Base-by-base conservation (phyloP, 2,113 vertebrate species). In the Daubentonia madagascariensis region DNA sequence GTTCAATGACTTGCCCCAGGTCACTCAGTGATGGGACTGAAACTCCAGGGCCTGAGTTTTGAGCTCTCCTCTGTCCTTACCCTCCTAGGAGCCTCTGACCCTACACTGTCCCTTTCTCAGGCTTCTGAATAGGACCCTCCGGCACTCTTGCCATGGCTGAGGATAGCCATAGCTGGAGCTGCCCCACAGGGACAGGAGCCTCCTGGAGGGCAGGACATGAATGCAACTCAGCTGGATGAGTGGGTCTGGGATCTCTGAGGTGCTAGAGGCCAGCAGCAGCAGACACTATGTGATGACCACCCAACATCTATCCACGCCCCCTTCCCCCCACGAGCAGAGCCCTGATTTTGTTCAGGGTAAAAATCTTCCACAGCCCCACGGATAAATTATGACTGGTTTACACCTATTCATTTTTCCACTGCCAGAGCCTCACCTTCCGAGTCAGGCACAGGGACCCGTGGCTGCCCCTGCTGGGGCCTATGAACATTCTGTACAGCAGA, bases 371-470 rank as follows among this genome's bases (percentile, higher is more conserved):
- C 43, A 70, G 70, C 63, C 16, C 57, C 6, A 50, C 37, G 30
- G 6, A 22, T 48, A 43, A 76, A 52, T 28, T 8, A 12, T 4
- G 37, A 83, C 14, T 18, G 8, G 50, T 52, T 68, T 22, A 72
- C 11, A 48, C 59, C n/a, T 43, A 30, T 43, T 40, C 18, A 8
- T 59, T 43, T 68, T 65, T 81, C 35, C n/a, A 67, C 52, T 61
- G 63, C 63, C 61, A 35, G 13, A 52, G 17, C 54, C 16, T 57
- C 65, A 54, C 52, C 73, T 70, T 57, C 54, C 2, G 11, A 8
- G 10, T 18, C 67, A 37, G 63, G 12, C 0, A 63, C 10, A 4
- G 63, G 73, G n/a, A 30, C 28, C 20, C n/a, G 9, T 0, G 1
- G 63, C 0, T 0, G 18, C 50, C 32, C 8, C 67, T 80, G 75